A percentile compares a stretch with the other conserved stretches of the same genome.
Evolutionary conservation across 2,888 invertebrate genomes (phyloP).

Genomic region (Stenichneumon culpator): DNA sequence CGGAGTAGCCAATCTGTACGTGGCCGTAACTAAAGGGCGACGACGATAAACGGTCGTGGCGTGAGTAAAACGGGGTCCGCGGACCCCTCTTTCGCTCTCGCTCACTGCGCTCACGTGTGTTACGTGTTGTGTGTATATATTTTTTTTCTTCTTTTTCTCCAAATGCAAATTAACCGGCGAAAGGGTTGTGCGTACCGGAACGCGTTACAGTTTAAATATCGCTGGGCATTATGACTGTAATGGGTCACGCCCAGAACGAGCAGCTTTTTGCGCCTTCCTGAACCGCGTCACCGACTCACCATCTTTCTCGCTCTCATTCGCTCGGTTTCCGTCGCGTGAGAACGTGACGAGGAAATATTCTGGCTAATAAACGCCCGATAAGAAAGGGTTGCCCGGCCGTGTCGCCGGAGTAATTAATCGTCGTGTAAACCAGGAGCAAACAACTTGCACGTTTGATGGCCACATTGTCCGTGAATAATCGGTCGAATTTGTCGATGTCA

Average conservation of each 20-base stretch:
- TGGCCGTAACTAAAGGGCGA: not conserved
- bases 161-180: slow-evolving; percentile 81
- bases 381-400: slow-evolving; percentile 65
- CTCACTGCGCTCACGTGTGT: slow-evolving; percentile 27
- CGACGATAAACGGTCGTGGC: slow-evolving; percentile 7
- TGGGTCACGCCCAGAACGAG: slow-evolving; percentile 82
- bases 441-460: slow-evolving; percentile 41
- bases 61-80: slow-evolving; percentile 1
- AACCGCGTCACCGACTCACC: slow-evolving; percentile 15
- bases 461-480: slow-evolving; percentile 55
- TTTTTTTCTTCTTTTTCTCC: slow-evolving; percentile 65
- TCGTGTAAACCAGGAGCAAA: slow-evolving; percentile 62
- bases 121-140: slow-evolving; percentile 50
- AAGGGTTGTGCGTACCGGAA: slow-evolving; percentile 79
- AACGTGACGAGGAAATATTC: slow-evolving; percentile 63
- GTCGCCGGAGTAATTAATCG: slow-evolving; percentile 65
- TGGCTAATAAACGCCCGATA: slow-evolving; percentile 52
- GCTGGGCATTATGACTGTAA: slow-evolving; percentile 81
- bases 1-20: slow-evolving; percentile 2
- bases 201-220: slow-evolving; percentile 84
- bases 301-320: slow-evolving; percentile 49
- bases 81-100: slow-evolving; percentile 44
- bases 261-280: slow-evolving; percentile 49
- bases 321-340: slow-evolving; percentile 73
- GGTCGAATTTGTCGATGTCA: slow-evolving; percentile 52